Percentiles rank a stretch among this genome's conserved stretches.
Conservation (phyloP, 2,888 invertebrate genomes). For the Agonopterix heracliana region DNA sequence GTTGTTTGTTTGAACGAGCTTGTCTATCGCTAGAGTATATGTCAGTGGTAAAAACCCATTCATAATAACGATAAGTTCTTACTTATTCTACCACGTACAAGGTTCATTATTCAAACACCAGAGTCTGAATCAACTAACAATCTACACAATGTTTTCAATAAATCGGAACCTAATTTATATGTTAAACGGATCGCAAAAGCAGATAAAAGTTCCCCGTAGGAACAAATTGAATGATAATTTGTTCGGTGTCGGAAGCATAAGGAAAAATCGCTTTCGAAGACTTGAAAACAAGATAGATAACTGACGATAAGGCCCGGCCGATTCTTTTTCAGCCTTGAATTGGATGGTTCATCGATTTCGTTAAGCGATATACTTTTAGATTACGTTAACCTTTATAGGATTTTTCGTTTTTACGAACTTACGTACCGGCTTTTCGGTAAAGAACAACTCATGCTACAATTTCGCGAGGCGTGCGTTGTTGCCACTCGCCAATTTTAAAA, state of each 20-base stretch:
- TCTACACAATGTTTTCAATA: conserved; percentile 1
- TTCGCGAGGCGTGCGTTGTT: too few relatives aligned
- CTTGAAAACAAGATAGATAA: conserved; percentile 41
- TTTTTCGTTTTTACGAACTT: background rate
- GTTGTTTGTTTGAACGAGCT: too few relatives aligned
- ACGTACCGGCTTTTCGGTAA: too few relatives aligned
- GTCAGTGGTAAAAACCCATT: too few relatives aligned
- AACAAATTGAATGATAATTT: conserved; percentile 63
- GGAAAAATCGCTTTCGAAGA: conserved; percentile 45
- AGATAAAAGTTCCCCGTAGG: conserved; percentile 42
- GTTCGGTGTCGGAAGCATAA: conserved; percentile 44
- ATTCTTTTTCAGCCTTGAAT: conserved; percentile 35
- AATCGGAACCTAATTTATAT: conserved; percentile 13
- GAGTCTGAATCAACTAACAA: background rate
- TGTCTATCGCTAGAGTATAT: too few relatives aligned
- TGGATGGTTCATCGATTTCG: conserved; percentile 31
- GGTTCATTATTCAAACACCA: too few relatives aligned
- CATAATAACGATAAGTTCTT: too few relatives aligned
- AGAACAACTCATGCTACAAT: too few relatives aligned
- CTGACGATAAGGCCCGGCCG: conserved; percentile 29
- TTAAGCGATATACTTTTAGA: conserved; percentile 2
- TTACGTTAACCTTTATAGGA: background rate
- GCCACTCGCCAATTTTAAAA: too few relatives aligned
- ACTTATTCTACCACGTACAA: too few relatives aligned
- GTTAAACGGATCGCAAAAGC: conserved; percentile 32